Evolutionary conservation across 2,113 vertebrate genomes (phyloP), one percentile per base, ranked within the genome.

Genomic region (Neotragus pygmaeus): DNA sequence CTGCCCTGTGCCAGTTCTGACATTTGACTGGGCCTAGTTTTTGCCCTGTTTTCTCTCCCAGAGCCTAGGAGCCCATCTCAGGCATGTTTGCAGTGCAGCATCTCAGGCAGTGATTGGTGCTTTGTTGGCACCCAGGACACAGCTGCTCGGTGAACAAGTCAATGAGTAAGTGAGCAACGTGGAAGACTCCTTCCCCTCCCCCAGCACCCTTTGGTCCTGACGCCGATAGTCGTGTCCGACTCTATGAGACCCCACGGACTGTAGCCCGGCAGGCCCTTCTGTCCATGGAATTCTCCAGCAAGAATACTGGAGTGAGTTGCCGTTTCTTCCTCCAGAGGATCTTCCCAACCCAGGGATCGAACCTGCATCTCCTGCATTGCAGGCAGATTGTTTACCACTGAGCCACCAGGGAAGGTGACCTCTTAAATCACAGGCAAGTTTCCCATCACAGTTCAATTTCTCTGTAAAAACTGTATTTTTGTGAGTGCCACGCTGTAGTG

Each of bases 191-290:
- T 25, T 7, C 43, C 9, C 12, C n/a, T 7, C 45, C 1, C 3
- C 53, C 3, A 11, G 43, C 19, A 5, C 55, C 39, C 15, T 36
- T 23, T 0, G 3, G 17, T 3, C 23, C 86, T 49, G 19, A 75
- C 27, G 2, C 70, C 0, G 5, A 23, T 12, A 39, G 19, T 13
- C 5, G 10, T 12, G 10, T 70, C 19, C 0, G 5, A 70, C n/a
- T 70, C 19, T 3, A 5, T 70, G 66, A 21, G 2, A 39, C 66
- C 66, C 11, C n/a, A 3, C 0, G 66, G 66, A 39, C 66, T 36
- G n/a, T 39, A 13, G 64, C 66, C 66, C 0, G 0, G 64, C n/a
- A 70, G 64, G n/a, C 66, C 19, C 66, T 11, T 39, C n/a, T 13
- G 66, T 39, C 19, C 19, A 13, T 39, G 66, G 66, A 39, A 39